Evolutionary conservation across 2,888 invertebrate genomes (phyloP), one percentile per base, ranked within the genome.

Genomic region (Agrochola circellaris): DNA sequence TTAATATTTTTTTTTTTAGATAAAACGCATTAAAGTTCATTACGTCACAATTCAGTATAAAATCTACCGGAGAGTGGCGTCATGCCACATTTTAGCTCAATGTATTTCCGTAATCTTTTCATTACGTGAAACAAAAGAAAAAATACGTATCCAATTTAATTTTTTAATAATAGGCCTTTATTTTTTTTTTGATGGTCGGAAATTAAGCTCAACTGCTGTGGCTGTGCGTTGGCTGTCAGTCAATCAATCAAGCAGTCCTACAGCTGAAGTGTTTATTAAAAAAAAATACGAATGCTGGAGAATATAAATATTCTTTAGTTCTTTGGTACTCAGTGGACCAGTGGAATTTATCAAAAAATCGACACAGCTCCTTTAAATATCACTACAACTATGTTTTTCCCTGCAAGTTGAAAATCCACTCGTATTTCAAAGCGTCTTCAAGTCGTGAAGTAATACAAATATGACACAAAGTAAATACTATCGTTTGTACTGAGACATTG

Each of bases 381-480:
- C 17, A 42, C n/a, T 42, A 26, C 20, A 75, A 56, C 75, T 45
- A 64, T 20, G 45, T 54, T 30, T 54, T n/a, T 26, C 30, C 23
- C 13, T 9, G 11, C n/a, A 30, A 5, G 42, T 54, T 26, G 42
- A 34, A 45, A 26, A 5, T 45, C 42, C 15, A 54, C 7, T 45
- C 17, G 20, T 75, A 66, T 66, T 75, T 23, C n/a, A 66, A 75
- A 65, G 42, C n/a, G 1, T 72, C 20, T 77, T 20, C 20, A 54
- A 65, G 66, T 54, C 54, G 75, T 66, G 34, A 75, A 75, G 54
- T 65, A 51, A 66, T 23, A 54, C 13, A 77, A 65, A 78, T 67
- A 65, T 65, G 30, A 45, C 26, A 75, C 66, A 66, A 75, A 75
- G 75, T 66, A 78, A 77, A 66, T 54, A 13, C n/a, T 54, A 66